Evolutionary conservation across 2,888 invertebrate genomes (phyloP), one percentile per base, ranked within the genome.

Genomic region (Xanthorhoe designata): DNA sequence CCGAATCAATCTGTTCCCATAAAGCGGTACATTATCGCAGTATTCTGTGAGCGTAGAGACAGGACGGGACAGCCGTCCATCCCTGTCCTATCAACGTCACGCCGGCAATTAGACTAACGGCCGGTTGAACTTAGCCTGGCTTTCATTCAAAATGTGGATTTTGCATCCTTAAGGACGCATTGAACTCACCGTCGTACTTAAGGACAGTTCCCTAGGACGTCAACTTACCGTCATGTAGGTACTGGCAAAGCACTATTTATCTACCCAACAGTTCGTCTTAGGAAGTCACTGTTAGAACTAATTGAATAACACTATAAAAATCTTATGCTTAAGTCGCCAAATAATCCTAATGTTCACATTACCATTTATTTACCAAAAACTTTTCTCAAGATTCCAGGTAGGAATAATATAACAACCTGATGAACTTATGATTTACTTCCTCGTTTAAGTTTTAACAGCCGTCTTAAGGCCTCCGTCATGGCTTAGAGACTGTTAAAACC

Each of bases 51-150:
- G 78, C 84, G 86, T 78, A 71, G 71, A 62, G 77, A 80, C 80
- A 79, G 72, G 77, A 49, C 72, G 69, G 71, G 84, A 81, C 81
- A 80, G 82, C 70, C 81, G 80, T 80, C 81, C 78, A 81, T 83
- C 70, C 58, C 56, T 61, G 72, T 68, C 86, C 80, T 82, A 83
- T 89, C 89, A 86, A 79, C 81, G 89, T 88, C 86, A 75, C 74
- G 67, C 76, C 69, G 81, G 87, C 89, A 90, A 90, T 90, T 90
- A 90, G 85, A 84, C 82, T 87, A 89, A 88, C 86, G 83, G 86
- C 76, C 72, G 74, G 77, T 76, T 83, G 82, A 78, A 77, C 79
- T 79, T 74, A 75, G 72, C n/a, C 35, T 17, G 56, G 24, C 70
- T 77, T 78, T 74, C 58, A 74, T 70, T 51, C 55, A 60, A 66